Percentiles rank a stretch among this genome's conserved stretches.
Evolutionary conservation across 1,140 invertebrate genomes (phyloP).

Genomic region (Cydia splendana): DNA sequence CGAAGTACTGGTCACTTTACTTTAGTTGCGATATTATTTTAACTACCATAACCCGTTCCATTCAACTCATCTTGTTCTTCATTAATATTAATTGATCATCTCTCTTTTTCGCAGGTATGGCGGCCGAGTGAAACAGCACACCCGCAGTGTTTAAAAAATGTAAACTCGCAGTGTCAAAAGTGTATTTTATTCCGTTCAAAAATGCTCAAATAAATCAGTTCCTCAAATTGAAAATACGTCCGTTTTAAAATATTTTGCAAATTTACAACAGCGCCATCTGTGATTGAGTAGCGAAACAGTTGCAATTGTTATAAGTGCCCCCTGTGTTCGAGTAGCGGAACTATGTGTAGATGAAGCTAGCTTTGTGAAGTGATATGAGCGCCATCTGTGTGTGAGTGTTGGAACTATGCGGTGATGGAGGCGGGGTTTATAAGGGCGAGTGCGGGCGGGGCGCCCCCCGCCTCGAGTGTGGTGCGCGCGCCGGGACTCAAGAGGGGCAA

Average conservation of each 20-base stretch:
- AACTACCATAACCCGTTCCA: conserved; percentile 47
- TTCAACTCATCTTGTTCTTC: conserved; percentile 52
- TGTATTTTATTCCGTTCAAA: conserved; percentile 54
- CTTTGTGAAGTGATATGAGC: conserved; percentile 32
- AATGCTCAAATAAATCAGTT: conserved; percentile 48
- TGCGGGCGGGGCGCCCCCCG: conserved; percentile 46
- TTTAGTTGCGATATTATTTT: background rate
- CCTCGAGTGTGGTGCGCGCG: conserved; percentile 82
- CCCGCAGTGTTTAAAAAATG: background rate
- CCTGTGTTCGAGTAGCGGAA: conserved; percentile 2
- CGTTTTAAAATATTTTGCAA: background rate
- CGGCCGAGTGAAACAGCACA: conserved; percentile 41
- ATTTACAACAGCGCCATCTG: background rate
- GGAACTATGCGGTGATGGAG: conserved; percentile 65
- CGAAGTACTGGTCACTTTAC: background rate
- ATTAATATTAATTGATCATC: conserved; percentile 52
- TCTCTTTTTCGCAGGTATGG: conserved; percentile 62
- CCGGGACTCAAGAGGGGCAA: conserved; percentile 87
- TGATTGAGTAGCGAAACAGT: background rate
- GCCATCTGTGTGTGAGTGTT: conserved; percentile 60
- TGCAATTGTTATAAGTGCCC: background rate
- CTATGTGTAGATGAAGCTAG: background rate
- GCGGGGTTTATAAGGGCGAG: conserved; percentile 74
- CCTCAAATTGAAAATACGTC: conserved; percentile 35
- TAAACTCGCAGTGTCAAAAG: background rate